Evolutionary conservation across 2,888 invertebrate genomes (phyloP).

Genomic region (Noctua janthina): DNA sequence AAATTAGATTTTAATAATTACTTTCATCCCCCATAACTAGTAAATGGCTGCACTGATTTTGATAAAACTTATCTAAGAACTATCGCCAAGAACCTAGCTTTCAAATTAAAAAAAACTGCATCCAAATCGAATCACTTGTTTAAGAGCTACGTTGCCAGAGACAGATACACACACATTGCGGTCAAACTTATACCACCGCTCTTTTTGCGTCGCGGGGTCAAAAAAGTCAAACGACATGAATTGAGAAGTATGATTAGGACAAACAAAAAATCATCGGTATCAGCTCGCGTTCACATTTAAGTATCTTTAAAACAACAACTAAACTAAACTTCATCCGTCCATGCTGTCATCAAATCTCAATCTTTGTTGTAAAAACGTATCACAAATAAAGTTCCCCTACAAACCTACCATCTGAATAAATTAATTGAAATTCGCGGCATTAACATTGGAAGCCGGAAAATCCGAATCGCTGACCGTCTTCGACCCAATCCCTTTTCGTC

Average conservation of each 20-base stretch:
- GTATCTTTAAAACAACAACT: not conserved
- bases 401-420: slow-evolving; percentile 58
- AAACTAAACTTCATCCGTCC: not conserved
- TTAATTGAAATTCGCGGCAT: slow-evolving; percentile 61
- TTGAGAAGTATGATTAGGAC: not conserved
- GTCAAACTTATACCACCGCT: too few relatives aligned
- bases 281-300: too few relatives aligned
- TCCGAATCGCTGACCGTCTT: slow-evolving; percentile 47
- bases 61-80: too few relatives aligned
- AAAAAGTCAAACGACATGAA: not conserved
- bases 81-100: too few relatives aligned
- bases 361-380: slow-evolving; percentile 43
- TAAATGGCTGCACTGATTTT: too few relatives aligned
- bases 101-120: too few relatives aligned
- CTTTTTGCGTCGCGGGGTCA: too few relatives aligned
- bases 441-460: slow-evolving; percentile 62
- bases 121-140: too few relatives aligned
- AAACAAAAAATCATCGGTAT: not conserved
- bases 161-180: too few relatives aligned
- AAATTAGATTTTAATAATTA: too few relatives aligned
- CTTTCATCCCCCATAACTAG: too few relatives aligned
- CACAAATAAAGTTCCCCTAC: slow-evolving; percentile 47
- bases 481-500: slow-evolving; percentile 57
- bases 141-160: too few relatives aligned
- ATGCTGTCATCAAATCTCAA: slow-evolving; percentile 23